Conservation (phyloP, 2,888 invertebrate species). For the Coelopa pilipes region DNA sequence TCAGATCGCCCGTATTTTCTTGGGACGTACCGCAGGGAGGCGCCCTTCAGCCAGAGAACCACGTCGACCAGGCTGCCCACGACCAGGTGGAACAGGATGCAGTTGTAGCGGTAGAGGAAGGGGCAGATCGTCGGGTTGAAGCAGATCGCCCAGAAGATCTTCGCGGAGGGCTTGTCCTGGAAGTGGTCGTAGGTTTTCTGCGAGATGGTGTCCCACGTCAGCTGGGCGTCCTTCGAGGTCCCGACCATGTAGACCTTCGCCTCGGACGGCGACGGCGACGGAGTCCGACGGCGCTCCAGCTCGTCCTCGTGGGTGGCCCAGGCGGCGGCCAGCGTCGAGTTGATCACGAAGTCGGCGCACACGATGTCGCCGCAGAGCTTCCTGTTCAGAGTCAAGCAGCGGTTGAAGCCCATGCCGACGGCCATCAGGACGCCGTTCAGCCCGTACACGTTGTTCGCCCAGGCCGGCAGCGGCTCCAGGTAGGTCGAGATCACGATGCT, state of each 20-base stretch:
- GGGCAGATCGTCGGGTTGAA: slow-evolving; percentile 39
- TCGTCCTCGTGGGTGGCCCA: slow-evolving; percentile 48
- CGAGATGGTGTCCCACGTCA: slow-evolving; percentile 11
- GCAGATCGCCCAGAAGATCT: slow-evolving; percentile 45
- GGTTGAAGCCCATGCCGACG: slow-evolving; percentile 47
- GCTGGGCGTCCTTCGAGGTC: slow-evolving; percentile 41
- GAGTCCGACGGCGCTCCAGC: neutral
- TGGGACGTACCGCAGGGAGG: neutral
- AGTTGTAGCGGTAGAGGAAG: slow-evolving; percentile 44
- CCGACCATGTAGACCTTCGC: slow-evolving; percentile 46
- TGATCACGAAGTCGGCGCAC: slow-evolving; percentile 53
- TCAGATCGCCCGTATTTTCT: neutral
- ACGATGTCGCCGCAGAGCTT: slow-evolving; percentile 46
- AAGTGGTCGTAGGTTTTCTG: neutral
- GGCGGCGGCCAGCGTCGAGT: slow-evolving; percentile 50
- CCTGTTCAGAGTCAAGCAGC: slow-evolving; percentile 40
- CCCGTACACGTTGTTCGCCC: slow-evolving; percentile 50
- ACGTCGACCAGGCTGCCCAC: neutral
- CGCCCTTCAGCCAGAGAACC: neutral
- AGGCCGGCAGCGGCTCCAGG: slow-evolving; percentile 52
- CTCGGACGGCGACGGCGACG: neutral
- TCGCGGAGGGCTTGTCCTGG: slow-evolving; percentile 33
- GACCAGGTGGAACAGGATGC: slow-evolving; percentile 47
- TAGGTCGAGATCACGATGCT: slow-evolving; percentile 51
- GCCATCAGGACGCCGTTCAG: slow-evolving; percentile 49